Evolutionary conservation across 1,140 invertebrate genomes (phyloP).

Genomic region (Fopius arisanus): DNA sequence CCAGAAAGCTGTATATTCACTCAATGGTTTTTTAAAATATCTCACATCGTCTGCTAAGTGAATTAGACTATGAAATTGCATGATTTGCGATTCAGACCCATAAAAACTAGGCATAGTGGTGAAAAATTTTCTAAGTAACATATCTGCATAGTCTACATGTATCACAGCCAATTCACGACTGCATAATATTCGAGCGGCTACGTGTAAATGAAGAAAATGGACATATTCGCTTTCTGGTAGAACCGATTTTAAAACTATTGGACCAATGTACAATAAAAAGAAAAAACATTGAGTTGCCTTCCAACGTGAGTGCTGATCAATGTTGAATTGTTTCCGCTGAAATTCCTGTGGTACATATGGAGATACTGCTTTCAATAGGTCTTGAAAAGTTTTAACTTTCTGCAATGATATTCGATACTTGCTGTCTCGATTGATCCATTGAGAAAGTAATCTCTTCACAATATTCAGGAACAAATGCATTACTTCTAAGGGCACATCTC

Average conservation of each 20-base stretch:
- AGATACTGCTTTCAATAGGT: not conserved
- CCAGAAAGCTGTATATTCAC: slow-evolving; percentile 30
- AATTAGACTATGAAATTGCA: slow-evolving; percentile 37
- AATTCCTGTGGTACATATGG: not conserved
- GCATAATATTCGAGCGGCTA: slow-evolving; percentile 2
- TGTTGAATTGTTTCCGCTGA: slow-evolving; percentile 9
- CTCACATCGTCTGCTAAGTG: slow-evolving; percentile 34
- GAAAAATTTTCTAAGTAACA: slow-evolving; percentile 23
- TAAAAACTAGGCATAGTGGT: slow-evolving; percentile 23
- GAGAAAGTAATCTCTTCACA: not conserved
- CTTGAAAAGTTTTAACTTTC: not conserved
- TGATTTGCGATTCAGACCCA: slow-evolving; percentile 23
- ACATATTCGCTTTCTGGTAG: not conserved
- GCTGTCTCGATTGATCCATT: not conserved
- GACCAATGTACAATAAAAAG: slow-evolving; percentile 10
- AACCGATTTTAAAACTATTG: not conserved
- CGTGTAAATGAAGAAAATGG: slow-evolving; percentile 16
- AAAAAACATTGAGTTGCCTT: slow-evolving; percentile 16
- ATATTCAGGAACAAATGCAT: not conserved
- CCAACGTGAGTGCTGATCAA: not conserved
- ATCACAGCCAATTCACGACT: not conserved
- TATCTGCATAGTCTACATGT: not conserved
- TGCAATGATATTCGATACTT: not conserved
- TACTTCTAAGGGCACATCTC: not conserved
- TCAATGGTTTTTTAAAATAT: slow-evolving; percentile 25